Evolutionary conservation across 2,113 vertebrate genomes (phyloP).

Genomic region (Dicerorhinus sumatrensis): DNA sequence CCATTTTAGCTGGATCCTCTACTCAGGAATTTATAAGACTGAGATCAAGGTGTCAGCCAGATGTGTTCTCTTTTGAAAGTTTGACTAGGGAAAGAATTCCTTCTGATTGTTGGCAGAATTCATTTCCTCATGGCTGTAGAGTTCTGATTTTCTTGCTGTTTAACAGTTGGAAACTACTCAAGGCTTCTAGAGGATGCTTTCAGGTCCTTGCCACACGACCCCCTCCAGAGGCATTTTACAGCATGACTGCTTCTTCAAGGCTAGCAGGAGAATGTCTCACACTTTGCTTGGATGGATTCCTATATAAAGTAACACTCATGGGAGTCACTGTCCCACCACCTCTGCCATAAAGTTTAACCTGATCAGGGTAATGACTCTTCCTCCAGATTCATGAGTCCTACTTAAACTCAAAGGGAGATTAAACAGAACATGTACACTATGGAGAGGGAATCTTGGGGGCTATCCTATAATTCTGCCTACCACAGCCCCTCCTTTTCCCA

Average conservation of each 20-base stretch:
- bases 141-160: too few relatives aligned
- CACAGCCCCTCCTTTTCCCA: not conserved
- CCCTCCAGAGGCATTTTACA: not conserved
- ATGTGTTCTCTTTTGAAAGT: too few relatives aligned
- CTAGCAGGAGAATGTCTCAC: not conserved
- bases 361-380: not conserved
- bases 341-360: not conserved
- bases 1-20: too few relatives aligned
- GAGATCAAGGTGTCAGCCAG: too few relatives aligned
- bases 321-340: not conserved
- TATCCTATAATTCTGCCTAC: not conserved
- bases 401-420: not conserved
- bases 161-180: not conserved
- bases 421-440: not conserved
- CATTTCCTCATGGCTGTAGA: too few relatives aligned
- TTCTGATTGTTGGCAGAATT: too few relatives aligned
- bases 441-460: not conserved
- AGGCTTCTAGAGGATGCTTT: not conserved
- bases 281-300: not conserved
- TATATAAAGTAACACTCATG: not conserved
- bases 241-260: not conserved
- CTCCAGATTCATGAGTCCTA: not conserved
- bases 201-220: not conserved
- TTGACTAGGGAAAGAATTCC: too few relatives aligned
- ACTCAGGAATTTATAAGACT: too few relatives aligned